Base-by-base conservation (phyloP, 2,888 invertebrate genomes). In the Metellina segmentata region DNA sequence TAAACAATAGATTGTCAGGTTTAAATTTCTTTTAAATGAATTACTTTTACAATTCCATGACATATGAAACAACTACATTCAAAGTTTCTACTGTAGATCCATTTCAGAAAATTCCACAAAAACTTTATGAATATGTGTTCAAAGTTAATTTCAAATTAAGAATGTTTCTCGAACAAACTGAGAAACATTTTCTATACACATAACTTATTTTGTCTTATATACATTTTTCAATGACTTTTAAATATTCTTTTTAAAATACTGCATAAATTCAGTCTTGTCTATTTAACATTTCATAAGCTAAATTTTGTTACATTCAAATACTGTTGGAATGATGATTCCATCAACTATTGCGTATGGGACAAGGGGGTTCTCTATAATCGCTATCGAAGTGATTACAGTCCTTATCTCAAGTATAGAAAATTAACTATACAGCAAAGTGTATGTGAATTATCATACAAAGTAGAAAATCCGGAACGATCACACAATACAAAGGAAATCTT, bases 251-350 rank as follows among this genome's bases (percentile, higher is more conserved):
- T 75, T 16, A 75, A 78, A 78, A 78, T 78, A 78, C 78, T 78
- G 78, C 49, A 13, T 75, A 75, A 78, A 52, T 78, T 52, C 53
- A 75, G 8, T 7, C 34, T 48, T 49, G 48, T 74, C 20, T 83
- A 72, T 53, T 83, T 74, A 75, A 74, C 20, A 75, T 20, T 74
- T 34, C 34, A 72, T 53, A 72, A 34, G 53, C 74, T 83, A 72
- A 6, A 52, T 83, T 52, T 83, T 72, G 13, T 53, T n/a, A 85
- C 74, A 85, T 9, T 85, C 53, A 85, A 72, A 53, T 79, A 34
- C 19, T 20, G 16, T 51, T 72, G 52, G 34, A 74, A 75, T 48
- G 52, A 48, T 19, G 72, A 74, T 48, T 34, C 16, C 19, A 16
- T 72, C 34, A 75, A 16, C 51, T 16, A 75, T 61, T 74, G 16